Evolutionary conservation across 92 coral and sea anemone genomes (phyloP).

Genomic region (Pocillopora grandis): DNA sequence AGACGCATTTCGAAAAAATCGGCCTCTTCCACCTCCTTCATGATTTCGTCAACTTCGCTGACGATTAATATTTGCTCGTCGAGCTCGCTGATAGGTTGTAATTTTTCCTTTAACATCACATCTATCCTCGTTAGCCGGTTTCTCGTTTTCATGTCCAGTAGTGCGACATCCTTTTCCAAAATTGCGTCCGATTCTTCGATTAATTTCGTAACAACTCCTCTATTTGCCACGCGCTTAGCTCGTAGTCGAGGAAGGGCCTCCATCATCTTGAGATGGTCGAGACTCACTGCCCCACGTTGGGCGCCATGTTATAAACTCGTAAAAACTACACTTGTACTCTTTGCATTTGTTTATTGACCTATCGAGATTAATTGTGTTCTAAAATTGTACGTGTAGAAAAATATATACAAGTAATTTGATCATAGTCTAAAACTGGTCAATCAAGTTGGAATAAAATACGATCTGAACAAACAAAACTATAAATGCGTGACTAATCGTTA

Average conservation of each 20-base stretch:
- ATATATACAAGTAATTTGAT: too few species aligned
- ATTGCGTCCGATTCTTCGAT: slow-evolving; percentile 21
- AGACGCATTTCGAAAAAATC: slow-evolving; percentile 19
- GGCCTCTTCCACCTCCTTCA: slow-evolving; percentile 34
- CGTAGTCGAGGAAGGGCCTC: neutral
- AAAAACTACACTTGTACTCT: neutral
- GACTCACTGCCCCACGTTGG: slow-evolving; percentile 31
- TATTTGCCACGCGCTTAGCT: slow-evolving; percentile 23
- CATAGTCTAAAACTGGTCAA: too few species aligned
- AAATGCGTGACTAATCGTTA: too few species aligned
- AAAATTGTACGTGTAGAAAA: too few species aligned
- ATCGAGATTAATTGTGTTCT: too few species aligned
- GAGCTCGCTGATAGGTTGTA: slow-evolving; percentile 21
- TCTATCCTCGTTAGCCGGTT: slow-evolving; percentile 15
- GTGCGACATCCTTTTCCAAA: slow-evolving; percentile 17
- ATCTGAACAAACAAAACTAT: too few species aligned
- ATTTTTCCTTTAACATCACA: neutral
- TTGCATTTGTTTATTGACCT: neutral
- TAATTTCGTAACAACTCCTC: slow-evolving; percentile 22
- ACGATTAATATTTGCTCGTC: slow-evolving; percentile 23
- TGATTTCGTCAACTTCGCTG: slow-evolving; percentile 34
- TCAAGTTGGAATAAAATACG: too few species aligned
- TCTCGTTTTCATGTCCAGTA: neutral
- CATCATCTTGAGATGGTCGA: neutral
- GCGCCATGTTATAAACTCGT: slow-evolving; percentile 24